Conservation (phyloP, 53 echinoderm and acorn worm genomes). For the Echinometra lucunter region DNA sequence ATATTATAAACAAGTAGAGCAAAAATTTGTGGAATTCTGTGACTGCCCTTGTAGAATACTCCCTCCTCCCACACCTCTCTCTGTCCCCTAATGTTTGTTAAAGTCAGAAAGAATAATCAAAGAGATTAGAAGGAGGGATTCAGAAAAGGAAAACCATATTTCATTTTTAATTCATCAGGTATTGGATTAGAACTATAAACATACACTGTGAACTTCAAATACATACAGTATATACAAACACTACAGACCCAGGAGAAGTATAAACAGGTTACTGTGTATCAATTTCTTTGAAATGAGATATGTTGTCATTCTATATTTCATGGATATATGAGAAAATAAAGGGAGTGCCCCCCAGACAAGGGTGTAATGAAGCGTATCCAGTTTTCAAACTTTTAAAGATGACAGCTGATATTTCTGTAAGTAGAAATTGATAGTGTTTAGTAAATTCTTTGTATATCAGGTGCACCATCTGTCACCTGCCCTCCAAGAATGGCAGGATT, state of each 20-base stretch:
- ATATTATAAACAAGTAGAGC: too few relatives aligned
- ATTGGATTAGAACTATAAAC: neutral
- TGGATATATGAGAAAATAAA: neutral
- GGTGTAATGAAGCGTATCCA: neutral
- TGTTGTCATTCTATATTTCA: neutral
- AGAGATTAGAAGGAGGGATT: neutral
- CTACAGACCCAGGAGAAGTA: neutral
- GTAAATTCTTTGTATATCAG: conserved; percentile 27
- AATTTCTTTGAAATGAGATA: conserved; percentile 2
- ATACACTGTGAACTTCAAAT: neutral
- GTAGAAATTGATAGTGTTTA: neutral
- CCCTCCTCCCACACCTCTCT: neutral
- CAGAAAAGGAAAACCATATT: neutral
- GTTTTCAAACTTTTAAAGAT: neutral
- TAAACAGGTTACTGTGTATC: neutral
- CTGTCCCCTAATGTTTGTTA: too few relatives aligned
- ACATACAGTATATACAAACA: too few relatives aligned
- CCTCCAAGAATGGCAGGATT: neutral
- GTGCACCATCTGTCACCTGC: neutral
- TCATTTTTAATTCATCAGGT: neutral
- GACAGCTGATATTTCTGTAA: neutral
- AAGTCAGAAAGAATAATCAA: neutral
- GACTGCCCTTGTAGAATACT: neutral
- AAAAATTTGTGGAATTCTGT: too few relatives aligned
- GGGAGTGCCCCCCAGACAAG: conserved; percentile 6